Conservation (phyloP, 2,888 invertebrate genomes). For the Amblyjoppa fuscipennis region DNA sequence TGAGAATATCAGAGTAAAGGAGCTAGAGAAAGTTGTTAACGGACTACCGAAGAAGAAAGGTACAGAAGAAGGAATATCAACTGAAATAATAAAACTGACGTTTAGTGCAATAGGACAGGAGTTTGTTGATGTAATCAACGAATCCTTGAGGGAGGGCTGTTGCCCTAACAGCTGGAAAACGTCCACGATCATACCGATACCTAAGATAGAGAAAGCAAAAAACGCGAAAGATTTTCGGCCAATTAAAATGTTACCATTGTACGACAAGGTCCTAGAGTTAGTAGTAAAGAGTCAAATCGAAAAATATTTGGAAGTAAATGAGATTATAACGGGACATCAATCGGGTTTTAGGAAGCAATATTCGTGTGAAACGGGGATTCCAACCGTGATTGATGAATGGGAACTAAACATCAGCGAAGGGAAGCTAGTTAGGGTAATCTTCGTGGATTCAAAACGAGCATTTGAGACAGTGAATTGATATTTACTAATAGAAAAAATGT, state of each 20-base stretch:
- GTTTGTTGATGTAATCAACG: conserved; percentile 40
- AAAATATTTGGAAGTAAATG: conserved; percentile 28
- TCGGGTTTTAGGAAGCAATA: conserved; percentile 53
- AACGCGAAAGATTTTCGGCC: conserved; percentile 42
- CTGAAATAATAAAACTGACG: background rate
- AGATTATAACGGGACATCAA: conserved; percentile 41
- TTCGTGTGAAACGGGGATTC: conserved; percentile 60
- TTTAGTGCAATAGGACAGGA: conserved; percentile 23
- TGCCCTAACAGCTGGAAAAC: conserved; percentile 35
- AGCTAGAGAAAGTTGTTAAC: background rate
- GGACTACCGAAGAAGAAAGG: conserved; percentile 51
- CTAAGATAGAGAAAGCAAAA: background rate
- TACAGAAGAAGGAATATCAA: conserved; percentile 44
- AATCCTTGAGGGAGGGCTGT: conserved; percentile 6
- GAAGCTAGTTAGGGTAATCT: conserved; percentile 53
- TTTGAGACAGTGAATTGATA: conserved; percentile 54
- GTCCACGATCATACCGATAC: conserved; percentile 25
- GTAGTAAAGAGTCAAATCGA: conserved; percentile 36
- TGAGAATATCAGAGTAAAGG: background rate
- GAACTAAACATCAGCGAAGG: conserved; percentile 48
- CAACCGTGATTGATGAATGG: conserved; percentile 55
- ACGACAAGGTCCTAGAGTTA: conserved; percentile 50
- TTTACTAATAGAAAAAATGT: conserved; percentile 36
- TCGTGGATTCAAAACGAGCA: conserved; percentile 63
- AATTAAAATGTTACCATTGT: conserved; percentile 49